Evolutionary conservation across 2,888 invertebrate species (phyloP), one percentile per base, ranked within the genome.

Genomic region (Atrina japonica): DNA sequence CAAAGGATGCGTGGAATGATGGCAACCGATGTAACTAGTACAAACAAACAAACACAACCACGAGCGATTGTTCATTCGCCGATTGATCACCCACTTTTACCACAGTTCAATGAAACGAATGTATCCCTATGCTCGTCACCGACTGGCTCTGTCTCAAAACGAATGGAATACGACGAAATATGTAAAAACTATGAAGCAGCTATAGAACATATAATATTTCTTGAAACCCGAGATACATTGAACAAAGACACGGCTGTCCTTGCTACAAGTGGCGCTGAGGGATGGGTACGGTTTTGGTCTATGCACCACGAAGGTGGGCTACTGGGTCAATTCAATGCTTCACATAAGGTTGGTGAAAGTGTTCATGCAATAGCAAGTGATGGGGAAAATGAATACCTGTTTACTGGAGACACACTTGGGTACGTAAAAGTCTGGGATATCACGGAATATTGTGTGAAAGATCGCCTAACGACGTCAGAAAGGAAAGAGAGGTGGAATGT

Each of bases 391-490:
- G 92, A 94, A 65, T 95, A 92, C 86, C 92, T 96, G 5, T 69
- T 91, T 35, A 89, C 89, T 11, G 91, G 88, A 6, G 91, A 91
- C 71, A 93, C 94, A 0, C 91, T 92, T 69, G 96, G 96, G 1
- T 96, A 96, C 85, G 92, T 96, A 63, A 96, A 96, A 91, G 93
- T 94, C 23, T 96, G 96, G 95, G 92, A 94, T 52, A 92, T 96
- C 87, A 92, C 91, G 61, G 94, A 95, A 88, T 96, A 93, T 83
- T 93, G 94, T 47, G 90, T 92, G 94, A 61, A 67, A n/a, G 73
- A 75, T 23, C 74, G 65, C 23, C 47, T 80, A 53, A 71, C 70
- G 7, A 41, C 29, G 0, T 56, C 41, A 1, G 78, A 81, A 30
- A 61, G 68, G 11, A 75, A 68, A 6, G 67, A 27, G 6, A 75